These are phyloP conservation scores for Pipa parva DNA, from an alignment of 2,113 vertebrate species.

Conservation along the genomic window DNA sequence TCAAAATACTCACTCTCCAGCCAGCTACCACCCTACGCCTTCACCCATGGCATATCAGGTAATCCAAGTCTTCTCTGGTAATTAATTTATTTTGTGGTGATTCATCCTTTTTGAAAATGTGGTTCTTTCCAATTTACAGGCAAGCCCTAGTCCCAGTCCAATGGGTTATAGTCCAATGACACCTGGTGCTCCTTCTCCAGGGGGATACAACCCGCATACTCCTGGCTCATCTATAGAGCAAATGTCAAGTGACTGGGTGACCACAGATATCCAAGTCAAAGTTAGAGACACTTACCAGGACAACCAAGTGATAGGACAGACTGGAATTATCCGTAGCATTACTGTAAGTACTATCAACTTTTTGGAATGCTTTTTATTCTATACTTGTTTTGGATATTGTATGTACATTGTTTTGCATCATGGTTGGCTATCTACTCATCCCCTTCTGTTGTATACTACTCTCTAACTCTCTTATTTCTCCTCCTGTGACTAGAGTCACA, in stretches of 20 bases:
- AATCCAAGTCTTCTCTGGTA: constrained; percentile 9
- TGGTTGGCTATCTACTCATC: too few relatives aligned
- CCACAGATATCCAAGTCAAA: constrained; percentile 87
- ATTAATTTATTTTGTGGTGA: too few relatives aligned
- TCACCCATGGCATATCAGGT: constrained; percentile 96
- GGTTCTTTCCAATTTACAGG: constrained; percentile 54
- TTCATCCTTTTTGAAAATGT: not conserved
- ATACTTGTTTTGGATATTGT: too few relatives aligned
- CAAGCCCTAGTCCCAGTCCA: constrained; percentile 87
- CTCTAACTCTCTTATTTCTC: too few relatives aligned
- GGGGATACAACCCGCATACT: constrained; percentile 89
- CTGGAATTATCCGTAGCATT: constrained; percentile 81
- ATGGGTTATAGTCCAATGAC: constrained; percentile 95
- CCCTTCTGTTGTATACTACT: too few relatives aligned
- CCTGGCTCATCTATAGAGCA: constrained; percentile 91
- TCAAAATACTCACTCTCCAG: constrained; percentile 89
- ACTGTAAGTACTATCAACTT: constrained; percentile 69
- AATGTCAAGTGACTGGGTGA: constrained; percentile 87
- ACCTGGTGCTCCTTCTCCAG: constrained; percentile 87
- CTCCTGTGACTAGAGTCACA: too few relatives aligned
- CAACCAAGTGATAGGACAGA: constrained; percentile 78
- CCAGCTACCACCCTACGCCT: constrained; percentile 89
- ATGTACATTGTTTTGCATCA: too few relatives aligned
- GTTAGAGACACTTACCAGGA: constrained; percentile 86
- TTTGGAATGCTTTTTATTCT: too few relatives aligned